Evolutionary conservation across 2,113 vertebrate genomes (phyloP).

Genomic region (Triplophysa siluroides): DNA sequence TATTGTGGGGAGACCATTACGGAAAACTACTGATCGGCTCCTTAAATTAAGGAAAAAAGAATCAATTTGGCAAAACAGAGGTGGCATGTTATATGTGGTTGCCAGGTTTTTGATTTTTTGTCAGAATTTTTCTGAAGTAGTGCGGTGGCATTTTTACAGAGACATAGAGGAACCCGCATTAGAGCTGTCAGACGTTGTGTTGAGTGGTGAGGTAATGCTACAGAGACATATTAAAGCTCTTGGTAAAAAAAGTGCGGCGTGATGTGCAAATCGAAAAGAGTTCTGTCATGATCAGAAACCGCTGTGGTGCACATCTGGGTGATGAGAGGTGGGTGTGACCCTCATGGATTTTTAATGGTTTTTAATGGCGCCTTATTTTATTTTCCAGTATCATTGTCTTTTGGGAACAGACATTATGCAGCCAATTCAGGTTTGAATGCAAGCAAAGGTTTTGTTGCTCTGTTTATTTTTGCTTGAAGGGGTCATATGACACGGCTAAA

Average conservation of each 20-base stretch:
- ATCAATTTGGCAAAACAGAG: slow-evolving; percentile 5
- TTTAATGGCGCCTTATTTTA: slow-evolving; percentile 49
- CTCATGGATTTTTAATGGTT: slow-evolving; percentile 41
- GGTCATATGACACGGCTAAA: too few species aligned
- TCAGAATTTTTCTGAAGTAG: slow-evolving; percentile 7
- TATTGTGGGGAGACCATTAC: too few species aligned
- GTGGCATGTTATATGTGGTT: slow-evolving; percentile 41
- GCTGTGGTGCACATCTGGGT: slow-evolving; percentile 45
- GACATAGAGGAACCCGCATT: slow-evolving; percentile 32
- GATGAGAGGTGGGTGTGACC: slow-evolving; percentile 39
- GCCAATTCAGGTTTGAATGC: slow-evolving; percentile 27
- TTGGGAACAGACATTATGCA: slow-evolving; percentile 47
- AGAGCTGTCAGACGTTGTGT: slow-evolving; percentile 21
- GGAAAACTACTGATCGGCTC: neutral
- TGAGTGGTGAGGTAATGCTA: slow-evolving; percentile 52
- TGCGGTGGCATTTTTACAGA: slow-evolving; percentile 41
- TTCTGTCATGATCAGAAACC: slow-evolving; percentile 56
- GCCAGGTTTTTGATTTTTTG: slow-evolving; percentile 8
- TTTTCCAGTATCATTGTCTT: slow-evolving; percentile 28
- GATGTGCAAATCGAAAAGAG: slow-evolving; percentile 50
- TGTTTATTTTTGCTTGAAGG: neutral
- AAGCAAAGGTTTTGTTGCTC: neutral
- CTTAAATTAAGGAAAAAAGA: neutral
- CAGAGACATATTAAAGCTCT: slow-evolving; percentile 54
- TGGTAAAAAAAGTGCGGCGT: slow-evolving; percentile 52